These are phyloP conservation scores for Dromas ardeola DNA, from an alignment of 2,113 vertebrate species.

Conservation along the genomic window DNA sequence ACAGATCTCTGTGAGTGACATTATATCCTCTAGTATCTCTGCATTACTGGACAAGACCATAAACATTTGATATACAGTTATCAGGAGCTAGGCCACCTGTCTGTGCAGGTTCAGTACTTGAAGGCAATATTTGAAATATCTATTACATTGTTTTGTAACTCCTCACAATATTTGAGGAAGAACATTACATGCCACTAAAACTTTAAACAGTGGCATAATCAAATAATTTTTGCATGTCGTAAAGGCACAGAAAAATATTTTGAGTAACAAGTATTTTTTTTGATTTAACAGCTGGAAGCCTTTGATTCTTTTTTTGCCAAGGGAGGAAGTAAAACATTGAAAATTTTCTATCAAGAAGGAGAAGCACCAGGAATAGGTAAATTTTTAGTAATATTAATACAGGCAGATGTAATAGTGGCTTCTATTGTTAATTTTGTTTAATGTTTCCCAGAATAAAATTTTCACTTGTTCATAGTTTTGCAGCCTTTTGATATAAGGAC, in stretches of 20 bases:
- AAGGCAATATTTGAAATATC: not conserved
- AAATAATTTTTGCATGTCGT: not conserved
- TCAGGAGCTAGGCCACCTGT: not conserved
- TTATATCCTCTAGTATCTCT: not conserved
- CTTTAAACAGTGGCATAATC: not conserved
- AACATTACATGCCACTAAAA: not conserved
- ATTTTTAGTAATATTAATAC: not conserved
- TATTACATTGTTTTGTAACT: not conserved
- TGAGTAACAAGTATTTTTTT: conserved; percentile 3
- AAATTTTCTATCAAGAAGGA: conserved; percentile 83
- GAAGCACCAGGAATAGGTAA: conserved; percentile 79
- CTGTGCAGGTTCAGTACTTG: not conserved
- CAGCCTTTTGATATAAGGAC: not conserved
- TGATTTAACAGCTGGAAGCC: conserved; percentile 74
- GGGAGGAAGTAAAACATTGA: conserved; percentile 77
- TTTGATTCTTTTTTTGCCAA: conserved; percentile 80
- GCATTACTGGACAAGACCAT: not conserved
- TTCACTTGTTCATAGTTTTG: not conserved
- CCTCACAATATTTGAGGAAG: not conserved
- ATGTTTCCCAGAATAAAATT: not conserved
- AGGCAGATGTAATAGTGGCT: not conserved
- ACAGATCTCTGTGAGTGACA: not conserved
- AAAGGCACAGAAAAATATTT: not conserved
- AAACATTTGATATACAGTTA: not conserved
- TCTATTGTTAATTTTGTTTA: not conserved